These are phyloP conservation scores for Lottia scabra DNA, from an alignment of 2,888 invertebrate genomes.

Conservation along the genomic window DNA sequence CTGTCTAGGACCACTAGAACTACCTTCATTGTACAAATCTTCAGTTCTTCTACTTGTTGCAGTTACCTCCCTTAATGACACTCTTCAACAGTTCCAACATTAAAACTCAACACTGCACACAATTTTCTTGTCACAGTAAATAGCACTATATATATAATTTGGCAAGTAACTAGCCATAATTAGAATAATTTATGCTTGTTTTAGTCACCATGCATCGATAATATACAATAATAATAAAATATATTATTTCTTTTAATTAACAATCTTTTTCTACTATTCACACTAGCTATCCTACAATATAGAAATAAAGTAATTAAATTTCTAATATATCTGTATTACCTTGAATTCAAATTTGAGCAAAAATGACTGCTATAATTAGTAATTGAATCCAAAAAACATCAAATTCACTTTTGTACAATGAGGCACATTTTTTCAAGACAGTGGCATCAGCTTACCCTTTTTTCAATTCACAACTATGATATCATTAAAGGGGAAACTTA, in stretches of 20 bases:
- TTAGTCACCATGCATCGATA: not conserved
- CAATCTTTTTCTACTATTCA: not conserved
- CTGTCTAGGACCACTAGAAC: too few species aligned
- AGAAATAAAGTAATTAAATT: not conserved
- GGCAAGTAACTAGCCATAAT: constrained; percentile 5
- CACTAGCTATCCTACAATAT: not conserved
- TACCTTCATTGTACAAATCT: too few species aligned
- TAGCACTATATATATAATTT: constrained; percentile 1
- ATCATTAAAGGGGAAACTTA: too few species aligned
- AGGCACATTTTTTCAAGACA: too few species aligned
- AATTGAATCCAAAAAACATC: too few species aligned
- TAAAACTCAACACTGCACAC: not conserved
- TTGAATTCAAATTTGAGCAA: too few species aligned
- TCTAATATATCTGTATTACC: too few species aligned
- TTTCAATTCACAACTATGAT: too few species aligned
- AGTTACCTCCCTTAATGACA: not conserved
- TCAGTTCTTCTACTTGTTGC: too few species aligned
- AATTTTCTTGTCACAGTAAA: not conserved
- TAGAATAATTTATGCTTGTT: constrained; percentile 5
- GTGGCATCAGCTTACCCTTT: too few species aligned
- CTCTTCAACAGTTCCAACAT: not conserved
- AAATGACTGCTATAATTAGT: too few species aligned
- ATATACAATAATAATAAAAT: not conserved
- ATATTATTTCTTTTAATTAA: not conserved
- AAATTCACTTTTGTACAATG: too few species aligned